A percentile compares a stretch with the other conserved stretches of the same genome.
phyloP scores from a whole-genome alignment of 1,140 invertebrate genomes.

The Caenorhabditis remanei region DNA sequence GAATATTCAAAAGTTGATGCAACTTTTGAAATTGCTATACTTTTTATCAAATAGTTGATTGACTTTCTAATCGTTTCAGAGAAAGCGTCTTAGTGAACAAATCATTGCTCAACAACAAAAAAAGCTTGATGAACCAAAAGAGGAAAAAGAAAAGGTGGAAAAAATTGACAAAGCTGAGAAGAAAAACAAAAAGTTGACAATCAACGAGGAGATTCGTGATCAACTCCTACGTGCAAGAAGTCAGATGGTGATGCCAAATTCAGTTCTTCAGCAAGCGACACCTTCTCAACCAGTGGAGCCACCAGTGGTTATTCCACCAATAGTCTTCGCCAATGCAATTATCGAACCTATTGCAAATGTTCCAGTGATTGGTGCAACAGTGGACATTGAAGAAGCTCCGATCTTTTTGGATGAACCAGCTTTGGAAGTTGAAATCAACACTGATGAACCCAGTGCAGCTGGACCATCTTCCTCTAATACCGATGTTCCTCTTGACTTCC shows the following conservation, averaged over 20 bases:
- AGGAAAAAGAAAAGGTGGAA: conserved; percentile 7
- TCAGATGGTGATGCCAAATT: conserved; percentile 18
- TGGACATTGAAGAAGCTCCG: not conserved
- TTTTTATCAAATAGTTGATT: not conserved
- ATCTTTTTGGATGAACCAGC: not conserved
- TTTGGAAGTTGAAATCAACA: not conserved
- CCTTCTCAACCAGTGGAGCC: no score
- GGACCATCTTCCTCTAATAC: not conserved
- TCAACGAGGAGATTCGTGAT: conserved; percentile 31
- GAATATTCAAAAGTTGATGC: not conserved
- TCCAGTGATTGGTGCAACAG: not conserved
- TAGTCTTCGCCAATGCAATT: not conserved
- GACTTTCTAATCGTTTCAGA: not conserved
- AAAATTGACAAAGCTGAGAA: conserved; percentile 6
- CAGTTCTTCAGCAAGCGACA: not conserved
- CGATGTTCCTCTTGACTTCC: not conserved
- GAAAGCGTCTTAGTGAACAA: conserved; percentile 36
- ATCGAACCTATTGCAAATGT: not conserved
- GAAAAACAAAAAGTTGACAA: not conserved
- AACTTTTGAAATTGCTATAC: not conserved
- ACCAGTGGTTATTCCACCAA: not conserved
- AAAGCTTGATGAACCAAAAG: not conserved
- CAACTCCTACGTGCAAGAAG: conserved; percentile 1
- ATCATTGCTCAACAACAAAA: conserved; percentile 33
- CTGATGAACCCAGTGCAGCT: not conserved